Conservation (phyloP, 2,797 vertebrate genomes). For the Myotis daubentonii region DNA sequence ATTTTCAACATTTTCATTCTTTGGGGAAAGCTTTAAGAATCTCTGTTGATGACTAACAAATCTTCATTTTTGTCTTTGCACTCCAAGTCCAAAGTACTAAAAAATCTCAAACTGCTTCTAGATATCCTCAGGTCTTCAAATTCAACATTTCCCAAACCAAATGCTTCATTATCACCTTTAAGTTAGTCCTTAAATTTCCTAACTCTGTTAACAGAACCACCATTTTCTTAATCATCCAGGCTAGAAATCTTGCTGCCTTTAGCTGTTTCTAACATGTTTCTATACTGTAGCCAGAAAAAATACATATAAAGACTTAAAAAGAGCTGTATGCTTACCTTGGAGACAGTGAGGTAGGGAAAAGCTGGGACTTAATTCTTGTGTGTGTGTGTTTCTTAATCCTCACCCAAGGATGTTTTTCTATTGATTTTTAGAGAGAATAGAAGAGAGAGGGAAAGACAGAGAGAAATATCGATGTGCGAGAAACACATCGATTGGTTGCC, state of each 20-base stretch:
- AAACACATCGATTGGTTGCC: too few relatives aligned
- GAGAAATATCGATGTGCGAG: too few relatives aligned
- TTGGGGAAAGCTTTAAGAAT: constrained; percentile 34
- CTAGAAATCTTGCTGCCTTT: constrained; percentile 16
- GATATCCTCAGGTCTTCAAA: constrained; percentile 14
- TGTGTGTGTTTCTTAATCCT: too few relatives aligned
- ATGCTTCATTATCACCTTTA: constrained; percentile 30
- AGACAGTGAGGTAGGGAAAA: background rate
- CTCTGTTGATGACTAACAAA: constrained; percentile 45
- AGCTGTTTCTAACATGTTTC: background rate
- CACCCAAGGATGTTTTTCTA: too few relatives aligned
- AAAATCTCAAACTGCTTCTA: constrained; percentile 14
- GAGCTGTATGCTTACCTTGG: background rate
- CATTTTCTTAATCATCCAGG: background rate
- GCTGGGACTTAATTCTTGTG: background rate
- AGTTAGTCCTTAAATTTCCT: background rate
- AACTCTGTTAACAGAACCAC: background rate
- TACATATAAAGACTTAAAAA: background rate
- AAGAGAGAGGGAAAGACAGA: too few relatives aligned
- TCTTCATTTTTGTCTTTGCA: constrained; percentile 43
- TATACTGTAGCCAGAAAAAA: background rate
- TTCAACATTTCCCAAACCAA: constrained; percentile 36
- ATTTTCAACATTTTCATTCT: constrained; percentile 51
- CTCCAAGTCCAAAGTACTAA: constrained; percentile 34
- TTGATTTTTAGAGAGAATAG: too few relatives aligned